These are phyloP conservation scores for Lissocephala sabroskyi DNA, from an alignment of 2,888 invertebrate species.

Conservation along the genomic window DNA sequence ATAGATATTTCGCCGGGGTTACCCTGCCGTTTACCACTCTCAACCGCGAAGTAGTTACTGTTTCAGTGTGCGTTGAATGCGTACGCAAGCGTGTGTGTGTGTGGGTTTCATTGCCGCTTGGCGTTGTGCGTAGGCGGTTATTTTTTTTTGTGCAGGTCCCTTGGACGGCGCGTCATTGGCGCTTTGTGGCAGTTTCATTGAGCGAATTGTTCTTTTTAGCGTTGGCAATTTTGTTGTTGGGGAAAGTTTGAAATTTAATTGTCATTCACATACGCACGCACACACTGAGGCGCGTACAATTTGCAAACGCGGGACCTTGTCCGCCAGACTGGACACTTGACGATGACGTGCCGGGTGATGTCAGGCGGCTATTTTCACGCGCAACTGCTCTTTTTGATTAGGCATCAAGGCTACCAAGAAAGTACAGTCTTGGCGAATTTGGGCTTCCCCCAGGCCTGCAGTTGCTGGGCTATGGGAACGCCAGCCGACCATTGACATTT, in stretches of 20 bases:
- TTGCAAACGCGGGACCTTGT: constrained; percentile 32
- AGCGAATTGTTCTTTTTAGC: constrained; percentile 14
- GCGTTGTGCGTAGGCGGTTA: constrained; percentile 47
- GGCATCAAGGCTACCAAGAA: not conserved
- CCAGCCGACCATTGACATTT: too few relatives aligned
- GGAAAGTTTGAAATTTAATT: constrained; percentile 42
- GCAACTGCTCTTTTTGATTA: not conserved
- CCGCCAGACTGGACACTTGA: not conserved
- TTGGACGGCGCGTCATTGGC: constrained; percentile 19
- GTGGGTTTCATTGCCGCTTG: not conserved
- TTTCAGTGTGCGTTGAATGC: too few relatives aligned
- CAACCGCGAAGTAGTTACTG: too few relatives aligned
- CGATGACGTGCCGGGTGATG: constrained; percentile 37
- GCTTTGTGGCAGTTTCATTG: constrained; percentile 24
- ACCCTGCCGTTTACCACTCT: too few relatives aligned
- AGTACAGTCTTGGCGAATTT: too few relatives aligned
- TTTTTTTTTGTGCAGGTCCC: too few relatives aligned
- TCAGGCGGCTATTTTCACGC: constrained; percentile 21
- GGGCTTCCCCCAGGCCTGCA: too few relatives aligned
- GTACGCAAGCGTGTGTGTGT: constrained; percentile 6
- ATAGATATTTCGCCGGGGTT: too few relatives aligned
- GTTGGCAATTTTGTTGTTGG: constrained; percentile 15
- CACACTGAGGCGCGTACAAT: constrained; percentile 13
- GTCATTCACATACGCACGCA: constrained; percentile 1
- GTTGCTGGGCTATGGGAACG: too few relatives aligned